Evolutionary conservation across 2,888 invertebrate species (phyloP).

Genomic region (Scaptomyza tumidula): DNA sequence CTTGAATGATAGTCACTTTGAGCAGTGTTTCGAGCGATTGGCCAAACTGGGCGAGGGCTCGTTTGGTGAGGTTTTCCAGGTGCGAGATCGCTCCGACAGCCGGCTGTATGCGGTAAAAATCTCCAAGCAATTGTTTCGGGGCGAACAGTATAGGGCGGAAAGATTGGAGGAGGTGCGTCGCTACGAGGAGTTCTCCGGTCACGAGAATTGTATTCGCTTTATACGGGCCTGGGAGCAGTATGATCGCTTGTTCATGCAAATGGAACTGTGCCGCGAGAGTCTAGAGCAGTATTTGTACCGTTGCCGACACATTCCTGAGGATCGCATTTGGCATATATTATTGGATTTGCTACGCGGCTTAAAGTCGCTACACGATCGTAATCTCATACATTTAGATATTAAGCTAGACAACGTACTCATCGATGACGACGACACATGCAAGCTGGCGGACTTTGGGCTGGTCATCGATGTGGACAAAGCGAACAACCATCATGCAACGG

Average conservation of each 20-base stretch:
- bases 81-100: slow-evolving; percentile 88
- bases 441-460: slow-evolving; percentile 90
- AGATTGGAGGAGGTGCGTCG: slow-evolving; percentile 88
- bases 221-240: slow-evolving; percentile 91
- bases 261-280: slow-evolving; percentile 89
- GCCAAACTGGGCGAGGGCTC: slow-evolving; percentile 89
- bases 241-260: slow-evolving; percentile 88
- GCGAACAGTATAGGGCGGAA: slow-evolving; percentile 86
- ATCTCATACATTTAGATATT: slow-evolving; percentile 90
- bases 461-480: slow-evolving; percentile 87
- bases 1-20: slow-evolving; percentile 86
- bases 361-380: slow-evolving; percentile 88
- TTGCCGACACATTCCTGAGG: slow-evolving; percentile 87
- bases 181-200: slow-evolving; percentile 88
- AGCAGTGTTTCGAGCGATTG: slow-evolving; percentile 88
- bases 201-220: slow-evolving; percentile 88
- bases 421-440: slow-evolving; percentile 87
- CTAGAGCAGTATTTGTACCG: slow-evolving; percentile 86
- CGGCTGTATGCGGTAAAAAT: slow-evolving; percentile 90
- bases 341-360: slow-evolving; percentile 88
- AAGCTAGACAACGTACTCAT: slow-evolving; percentile 92
- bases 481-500: slow-evolving; percentile 86
- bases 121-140: slow-evolving; percentile 87
- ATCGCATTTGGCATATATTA: slow-evolving; percentile 88
- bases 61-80: slow-evolving; percentile 90